phyloP scores from a whole-genome alignment of 2,113 vertebrate species.

The Onychorhynchus coronatus region DNA sequence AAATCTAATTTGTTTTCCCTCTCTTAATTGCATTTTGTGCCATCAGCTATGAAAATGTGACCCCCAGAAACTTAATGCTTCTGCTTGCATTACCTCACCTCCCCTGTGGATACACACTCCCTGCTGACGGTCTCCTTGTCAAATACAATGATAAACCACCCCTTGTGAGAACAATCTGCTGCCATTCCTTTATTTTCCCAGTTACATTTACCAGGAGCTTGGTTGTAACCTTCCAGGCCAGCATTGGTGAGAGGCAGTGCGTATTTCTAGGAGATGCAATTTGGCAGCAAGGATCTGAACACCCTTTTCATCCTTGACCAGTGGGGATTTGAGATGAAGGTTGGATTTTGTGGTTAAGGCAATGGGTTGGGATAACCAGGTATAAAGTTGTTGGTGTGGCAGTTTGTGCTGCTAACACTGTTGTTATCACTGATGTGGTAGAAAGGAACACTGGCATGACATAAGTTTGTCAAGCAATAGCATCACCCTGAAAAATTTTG shows the following conservation, averaged over 20 bases:
- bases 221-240: background rate
- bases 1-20: slow-evolving; percentile 8
- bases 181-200: background rate
- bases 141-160: background rate
- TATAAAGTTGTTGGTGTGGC: background rate
- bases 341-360: background rate
- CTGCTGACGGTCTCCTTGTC: background rate
- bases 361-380: background rate
- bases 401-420: background rate
- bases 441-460: background rate
- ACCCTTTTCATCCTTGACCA: background rate
- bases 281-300: background rate
- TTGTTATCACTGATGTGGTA: background rate
- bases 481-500: background rate
- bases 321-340: background rate
- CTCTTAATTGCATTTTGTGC: slow-evolving; percentile 49
- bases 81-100: slow-evolving; percentile 47
- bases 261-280: background rate
- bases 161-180: background rate
- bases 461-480: background rate
- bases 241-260: background rate
- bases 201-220: background rate
- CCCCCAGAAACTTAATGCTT: background rate
- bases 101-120: background rate
- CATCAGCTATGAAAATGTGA: slow-evolving; percentile 36